phyloP scores from a whole-genome alignment of 2,113 vertebrate species.

The Cervus canadensis region DNA sequence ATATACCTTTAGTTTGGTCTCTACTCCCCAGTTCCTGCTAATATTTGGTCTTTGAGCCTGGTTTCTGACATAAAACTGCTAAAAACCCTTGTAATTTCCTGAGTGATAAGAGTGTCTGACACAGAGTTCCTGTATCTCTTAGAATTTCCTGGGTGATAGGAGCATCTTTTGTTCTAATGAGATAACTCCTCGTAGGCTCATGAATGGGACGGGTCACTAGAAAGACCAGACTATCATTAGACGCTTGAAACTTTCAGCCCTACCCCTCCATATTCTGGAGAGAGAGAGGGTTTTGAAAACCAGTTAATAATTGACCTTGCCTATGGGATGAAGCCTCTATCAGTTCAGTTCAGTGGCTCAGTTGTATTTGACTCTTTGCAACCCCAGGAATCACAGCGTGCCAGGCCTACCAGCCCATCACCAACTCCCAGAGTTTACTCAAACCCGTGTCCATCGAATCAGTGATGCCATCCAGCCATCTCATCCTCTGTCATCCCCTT shows the following conservation, averaged over 20 bases:
- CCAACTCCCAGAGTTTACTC: no score
- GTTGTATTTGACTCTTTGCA: no score
- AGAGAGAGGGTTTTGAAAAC: background rate
- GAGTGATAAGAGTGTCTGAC: background rate
- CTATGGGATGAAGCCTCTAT: background rate
- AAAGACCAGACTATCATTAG: background rate
- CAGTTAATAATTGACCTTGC: background rate
- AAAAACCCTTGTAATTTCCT: background rate
- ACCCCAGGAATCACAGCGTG: no score
- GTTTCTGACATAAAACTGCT: background rate
- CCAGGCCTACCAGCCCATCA: no score
- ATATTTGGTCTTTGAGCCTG: background rate
- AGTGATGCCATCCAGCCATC: no score
- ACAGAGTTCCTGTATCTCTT: background rate
- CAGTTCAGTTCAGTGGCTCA: no score
- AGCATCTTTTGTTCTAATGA: background rate
- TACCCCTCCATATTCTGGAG: background rate
- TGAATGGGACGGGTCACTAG: background rate
- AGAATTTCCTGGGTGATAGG: background rate
- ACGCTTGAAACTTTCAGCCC: background rate
- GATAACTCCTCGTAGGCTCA: background rate
- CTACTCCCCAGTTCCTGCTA: background rate
- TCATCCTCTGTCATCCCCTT: no score
- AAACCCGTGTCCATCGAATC: no score
- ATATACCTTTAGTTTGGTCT: background rate